Evolutionary conservation across 2,113 vertebrate genomes (phyloP), one percentile per base, ranked within the genome.

Genomic region (Capra hircus): DNA sequence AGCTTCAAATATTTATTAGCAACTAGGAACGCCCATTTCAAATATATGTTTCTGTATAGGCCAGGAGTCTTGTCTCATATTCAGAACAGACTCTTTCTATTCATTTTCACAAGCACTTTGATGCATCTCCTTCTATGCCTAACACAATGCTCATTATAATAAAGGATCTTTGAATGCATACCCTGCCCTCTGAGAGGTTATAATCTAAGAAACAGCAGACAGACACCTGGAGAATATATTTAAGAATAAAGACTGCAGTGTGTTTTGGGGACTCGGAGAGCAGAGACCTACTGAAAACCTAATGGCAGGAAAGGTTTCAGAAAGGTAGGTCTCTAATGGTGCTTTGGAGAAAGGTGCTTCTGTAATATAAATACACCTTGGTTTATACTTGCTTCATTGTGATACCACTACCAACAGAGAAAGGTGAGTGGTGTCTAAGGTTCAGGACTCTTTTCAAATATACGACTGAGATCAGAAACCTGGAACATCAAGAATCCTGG

Each of bases 1-100:
- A 67, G 36, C 86, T 93, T 97, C 88, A 64, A 62, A 91, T 97
- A 83, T 96, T 94, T 91, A 97, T 57, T 78, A 19, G 45, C 85
- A 74, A 78, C 60, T 45, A 53, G 15, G 7, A 87, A 93, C 1
- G 3, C 40, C 89, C 33, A 2, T 89, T 89, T 96, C 86, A 97
- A 94, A 92, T 77, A 17, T 53, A 74, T 93, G 36, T 80, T 91
- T 92, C 84, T 71, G 6, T 59, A 17, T 52, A 92, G 78, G 59
- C 52, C 64, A 83, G 50, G 77, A 95, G 23, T n/a, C 59, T 88
- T 60, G 19, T 81, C n/a, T 96, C 28, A 5, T 80, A 80, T 90
- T 71, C 59, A 92, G 85, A 90, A 67, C 28, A 90, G 30, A 92
- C 85, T 23, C 27, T 89, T 80, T 90, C 74, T 43, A 6, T 14